Conservation (phyloP, 2,113 vertebrate genomes). For the Echinops telfairi region DNA sequence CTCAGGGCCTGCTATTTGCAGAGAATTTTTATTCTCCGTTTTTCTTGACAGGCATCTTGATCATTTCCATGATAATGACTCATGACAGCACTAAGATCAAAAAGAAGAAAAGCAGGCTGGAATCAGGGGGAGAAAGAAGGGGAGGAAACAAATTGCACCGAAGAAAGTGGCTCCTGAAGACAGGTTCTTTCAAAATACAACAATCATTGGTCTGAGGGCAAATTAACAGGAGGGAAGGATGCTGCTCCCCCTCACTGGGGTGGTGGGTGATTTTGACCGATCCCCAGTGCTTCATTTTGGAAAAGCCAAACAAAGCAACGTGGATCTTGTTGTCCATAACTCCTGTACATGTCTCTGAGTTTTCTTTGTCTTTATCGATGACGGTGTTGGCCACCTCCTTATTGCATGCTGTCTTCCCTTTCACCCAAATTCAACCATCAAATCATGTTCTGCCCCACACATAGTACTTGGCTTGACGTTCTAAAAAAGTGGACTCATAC, state of each 20-base stretch:
- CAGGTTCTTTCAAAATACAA: conserved; percentile 48
- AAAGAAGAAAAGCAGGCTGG: conserved; percentile 61
- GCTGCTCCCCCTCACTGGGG: background rate
- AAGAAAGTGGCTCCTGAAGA: conserved; percentile 58
- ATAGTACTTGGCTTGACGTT: too few species aligned
- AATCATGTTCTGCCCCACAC: too few species aligned
- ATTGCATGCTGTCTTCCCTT: too few species aligned
- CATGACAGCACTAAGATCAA: conserved; percentile 67
- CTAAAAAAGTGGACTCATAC: too few species aligned
- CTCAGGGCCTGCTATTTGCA: conserved; percentile 41
- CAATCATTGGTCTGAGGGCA: background rate
- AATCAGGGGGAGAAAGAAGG: conserved; percentile 42
- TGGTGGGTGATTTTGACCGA: background rate
- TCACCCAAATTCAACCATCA: too few species aligned
- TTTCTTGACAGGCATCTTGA: conserved; percentile 66
- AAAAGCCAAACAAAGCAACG: conserved; percentile 58
- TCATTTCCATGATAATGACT: conserved; percentile 72
- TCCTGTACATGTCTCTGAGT: too few species aligned
- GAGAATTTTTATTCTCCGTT: conserved; percentile 64
- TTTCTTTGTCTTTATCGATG: too few species aligned
- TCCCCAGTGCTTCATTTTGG: background rate
- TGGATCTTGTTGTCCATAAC: background rate
- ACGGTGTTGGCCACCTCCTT: too few species aligned
- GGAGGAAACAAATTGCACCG: conserved; percentile 41
- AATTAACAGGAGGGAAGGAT: background rate